Conservation (phyloP, 2,113 vertebrate genomes). For the Gambusia affinis region DNA sequence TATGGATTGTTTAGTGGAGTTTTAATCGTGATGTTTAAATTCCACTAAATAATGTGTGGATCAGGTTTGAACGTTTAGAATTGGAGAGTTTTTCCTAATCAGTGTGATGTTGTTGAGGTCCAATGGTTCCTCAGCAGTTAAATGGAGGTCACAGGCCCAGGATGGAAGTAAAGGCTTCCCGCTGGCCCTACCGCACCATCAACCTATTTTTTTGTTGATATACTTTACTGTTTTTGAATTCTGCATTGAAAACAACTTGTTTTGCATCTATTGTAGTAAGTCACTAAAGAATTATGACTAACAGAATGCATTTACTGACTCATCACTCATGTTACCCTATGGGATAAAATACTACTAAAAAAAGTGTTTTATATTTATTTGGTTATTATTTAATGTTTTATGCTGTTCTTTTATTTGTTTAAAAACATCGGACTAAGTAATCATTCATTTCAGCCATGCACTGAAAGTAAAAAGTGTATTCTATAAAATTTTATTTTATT, state of each 20-base stretch:
- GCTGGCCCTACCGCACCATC: background rate
- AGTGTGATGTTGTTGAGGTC: background rate
- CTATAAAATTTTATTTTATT: too few species aligned
- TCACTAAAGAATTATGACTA: background rate
- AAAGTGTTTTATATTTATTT: background rate
- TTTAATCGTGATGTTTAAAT: background rate
- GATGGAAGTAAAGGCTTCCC: background rate
- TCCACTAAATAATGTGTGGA: too few species aligned
- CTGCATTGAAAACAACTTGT: background rate
- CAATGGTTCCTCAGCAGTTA: background rate
- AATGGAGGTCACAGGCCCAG: background rate
- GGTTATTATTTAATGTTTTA: background rate
- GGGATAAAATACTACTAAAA: background rate
- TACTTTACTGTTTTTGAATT: background rate
- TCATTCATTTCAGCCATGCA: too few species aligned
- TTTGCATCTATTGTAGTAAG: background rate
- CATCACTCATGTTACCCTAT: background rate
- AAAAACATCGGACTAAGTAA: too few species aligned
- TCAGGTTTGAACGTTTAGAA: background rate
- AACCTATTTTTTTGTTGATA: background rate
- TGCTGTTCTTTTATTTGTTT: background rate
- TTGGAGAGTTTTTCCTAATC: background rate
- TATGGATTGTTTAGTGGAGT: background rate
- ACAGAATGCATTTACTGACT: background rate
- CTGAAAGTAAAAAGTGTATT: too few species aligned